Evolutionary conservation across 2,113 vertebrate species (phyloP).

Genomic region (Physeter macrocephalus): DNA sequence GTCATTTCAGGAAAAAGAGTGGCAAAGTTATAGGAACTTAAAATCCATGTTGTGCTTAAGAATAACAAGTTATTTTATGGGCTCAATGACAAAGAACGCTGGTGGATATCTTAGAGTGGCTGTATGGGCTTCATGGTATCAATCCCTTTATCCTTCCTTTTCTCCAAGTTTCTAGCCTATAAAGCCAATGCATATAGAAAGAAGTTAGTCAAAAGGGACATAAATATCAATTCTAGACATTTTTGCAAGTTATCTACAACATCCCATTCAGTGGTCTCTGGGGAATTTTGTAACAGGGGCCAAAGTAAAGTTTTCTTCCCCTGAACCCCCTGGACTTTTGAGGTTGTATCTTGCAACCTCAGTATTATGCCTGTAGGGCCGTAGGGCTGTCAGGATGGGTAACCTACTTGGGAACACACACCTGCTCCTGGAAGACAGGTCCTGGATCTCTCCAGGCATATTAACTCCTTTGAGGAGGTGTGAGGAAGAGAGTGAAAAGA

Average conservation of each 20-base stretch:
- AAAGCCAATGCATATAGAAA: background rate
- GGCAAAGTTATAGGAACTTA: background rate
- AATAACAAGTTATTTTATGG: background rate
- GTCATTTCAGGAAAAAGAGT: background rate
- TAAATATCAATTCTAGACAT: background rate
- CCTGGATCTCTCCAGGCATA: background rate
- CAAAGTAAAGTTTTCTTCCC: background rate
- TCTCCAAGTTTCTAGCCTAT: background rate
- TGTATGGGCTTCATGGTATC: background rate
- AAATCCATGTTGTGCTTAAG: background rate
- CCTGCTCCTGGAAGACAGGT: background rate
- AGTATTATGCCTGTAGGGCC: fast-evolving
- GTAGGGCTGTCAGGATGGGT: fast-evolving
- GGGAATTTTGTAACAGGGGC: background rate
- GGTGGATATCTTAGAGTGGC: background rate
- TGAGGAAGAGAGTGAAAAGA: background rate
- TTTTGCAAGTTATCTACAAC: background rate
- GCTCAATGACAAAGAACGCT: background rate
- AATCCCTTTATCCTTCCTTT: background rate
- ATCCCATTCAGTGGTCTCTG: background rate
- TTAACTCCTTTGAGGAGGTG: background rate
- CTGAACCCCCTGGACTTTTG: fast-evolving
- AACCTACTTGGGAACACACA: background rate
- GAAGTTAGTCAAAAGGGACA: background rate
- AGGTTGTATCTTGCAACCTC: background rate